Evolutionary conservation across 2,797 vertebrate species (phyloP), one percentile per base, ranked within the genome.

Genomic region (Diplodus sargus): DNA sequence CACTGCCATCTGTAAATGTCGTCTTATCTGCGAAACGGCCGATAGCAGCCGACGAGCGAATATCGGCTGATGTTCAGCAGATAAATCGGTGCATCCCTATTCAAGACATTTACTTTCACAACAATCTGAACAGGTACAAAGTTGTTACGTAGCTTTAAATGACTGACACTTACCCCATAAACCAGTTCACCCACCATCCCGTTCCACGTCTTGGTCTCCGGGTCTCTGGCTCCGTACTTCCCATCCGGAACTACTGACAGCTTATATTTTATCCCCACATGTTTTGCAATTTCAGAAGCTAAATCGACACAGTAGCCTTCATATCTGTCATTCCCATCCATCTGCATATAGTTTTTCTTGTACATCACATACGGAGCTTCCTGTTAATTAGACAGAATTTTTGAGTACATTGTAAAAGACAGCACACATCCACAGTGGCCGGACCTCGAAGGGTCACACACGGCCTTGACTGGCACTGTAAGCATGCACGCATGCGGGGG

Each of bases 271-370:
- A 99, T 98, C 80, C 98, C 97, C 91, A 99, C 98, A 82, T 99
- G 98, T 91, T 99, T 99, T 85, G 98, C 98, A 93, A 99, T 99
- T 96, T 99, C 98, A 91, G 97, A 97, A 92, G 98, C 98, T 95
- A 99, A 96, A 94, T 99, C 98, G 90, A 99, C 98, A 95, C 98
- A 99, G 94, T 99, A 99, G 93, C 98, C 98, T 97, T 99, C 98
- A 93, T 99, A 99, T 93, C 96, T 96, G 76, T 99, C 98, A 96
- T 99, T 99, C 90, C 98, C 98, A 84, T 98, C 98, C 95, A 96
- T 76, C 94, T 97, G 97, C 92, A 98, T 95, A 95, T 96, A 96
- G 93, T 98, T 98, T 96, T 98, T 98, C 96, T 99, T 99, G 95
- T 97, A 97, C 98, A 99, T 99, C 94, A 99, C 98, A 92, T 99